These are phyloP conservation scores for Macrosteles quadrilineatus DNA, from an alignment of 1,140 invertebrate genomes.

Conservation along the genomic window DNA sequence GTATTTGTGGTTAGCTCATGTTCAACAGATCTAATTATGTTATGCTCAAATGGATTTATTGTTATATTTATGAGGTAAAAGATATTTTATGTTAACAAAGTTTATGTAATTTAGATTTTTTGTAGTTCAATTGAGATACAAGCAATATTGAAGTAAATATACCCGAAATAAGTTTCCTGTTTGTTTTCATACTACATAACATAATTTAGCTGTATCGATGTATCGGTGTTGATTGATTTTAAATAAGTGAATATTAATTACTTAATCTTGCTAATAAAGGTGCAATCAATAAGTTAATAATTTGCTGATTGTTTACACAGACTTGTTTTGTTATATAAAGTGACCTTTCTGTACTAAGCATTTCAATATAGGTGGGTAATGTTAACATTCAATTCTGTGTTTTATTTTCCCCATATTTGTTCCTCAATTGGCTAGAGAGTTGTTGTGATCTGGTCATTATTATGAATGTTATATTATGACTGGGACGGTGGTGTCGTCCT, in stretches of 20 bases:
- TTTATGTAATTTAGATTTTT: background rate
- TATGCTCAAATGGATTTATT: slow-evolving; percentile 16
- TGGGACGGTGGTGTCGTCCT: too few species aligned
- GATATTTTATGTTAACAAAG: slow-evolving; percentile 4
- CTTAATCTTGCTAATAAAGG: slow-evolving; percentile 2
- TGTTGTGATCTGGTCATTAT: too few species aligned
- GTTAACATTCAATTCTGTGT: slow-evolving; percentile 17
- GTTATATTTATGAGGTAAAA: background rate
- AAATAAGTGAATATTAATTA: background rate
- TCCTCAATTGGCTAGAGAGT: too few species aligned
- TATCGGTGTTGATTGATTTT: slow-evolving; percentile 11
- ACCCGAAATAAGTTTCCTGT: too few species aligned
- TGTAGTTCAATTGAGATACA: too few species aligned
- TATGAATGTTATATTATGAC: too few species aligned
- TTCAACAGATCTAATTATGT: background rate
- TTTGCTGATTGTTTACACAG: slow-evolving; percentile 7
- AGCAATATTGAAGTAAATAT: too few species aligned
- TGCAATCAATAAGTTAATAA: background rate
- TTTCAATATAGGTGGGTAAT: slow-evolving; percentile 30
- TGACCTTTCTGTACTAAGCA: slow-evolving; percentile 31
- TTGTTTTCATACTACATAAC: background rate
- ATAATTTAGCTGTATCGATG: slow-evolving; percentile 1
- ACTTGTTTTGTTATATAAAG: slow-evolving; percentile 28
- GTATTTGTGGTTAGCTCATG: slow-evolving; percentile 6
- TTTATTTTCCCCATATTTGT: slow-evolving; percentile 5